Conservation (phyloP, 2,797 vertebrate genomes). For the Astyanax mexicanus region DNA sequence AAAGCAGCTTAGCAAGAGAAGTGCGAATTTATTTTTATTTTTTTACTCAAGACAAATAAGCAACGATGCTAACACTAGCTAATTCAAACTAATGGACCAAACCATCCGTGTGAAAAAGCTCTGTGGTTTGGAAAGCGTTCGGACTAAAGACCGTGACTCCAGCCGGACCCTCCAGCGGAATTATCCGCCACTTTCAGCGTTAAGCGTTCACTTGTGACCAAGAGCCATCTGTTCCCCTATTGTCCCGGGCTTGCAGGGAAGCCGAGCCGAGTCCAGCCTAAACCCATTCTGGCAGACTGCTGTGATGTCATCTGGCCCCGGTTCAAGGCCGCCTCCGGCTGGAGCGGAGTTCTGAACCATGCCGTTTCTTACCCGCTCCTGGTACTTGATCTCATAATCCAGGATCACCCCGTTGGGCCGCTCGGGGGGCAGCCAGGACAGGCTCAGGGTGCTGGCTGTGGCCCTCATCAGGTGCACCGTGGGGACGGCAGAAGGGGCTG, state of each 20-base stretch:
- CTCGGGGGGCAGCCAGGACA: conserved; percentile 96
- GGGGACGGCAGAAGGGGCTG: conserved; percentile 92
- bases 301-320: conserved; percentile 39
- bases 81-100: conserved; percentile 2
- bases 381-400: conserved; percentile 98
- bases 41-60: neutral
- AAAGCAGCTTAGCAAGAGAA: neutral
- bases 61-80: neutral
- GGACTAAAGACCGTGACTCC: conserved; percentile 11
- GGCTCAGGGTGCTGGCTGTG: conserved; percentile 90
- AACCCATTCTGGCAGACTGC: conserved; percentile 46
- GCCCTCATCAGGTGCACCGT: conserved; percentile 93
- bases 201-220: conserved; percentile 51
- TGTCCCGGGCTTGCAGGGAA: conserved; percentile 52
- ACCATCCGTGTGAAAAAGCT: conserved; percentile 23
- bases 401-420: conserved; percentile 97
- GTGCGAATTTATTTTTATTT: neutral
- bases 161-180: conserved; percentile 37
- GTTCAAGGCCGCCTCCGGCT: neutral
- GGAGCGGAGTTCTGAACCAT: neutral
- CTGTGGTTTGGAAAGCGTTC: neutral
- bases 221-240: conserved; percentile 59
- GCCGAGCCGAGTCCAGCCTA: conserved; percentile 41
- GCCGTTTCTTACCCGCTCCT: conserved; percentile 87
- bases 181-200: conserved; percentile 50